A percentile compares a stretch with the other conserved stretches of the same genome.
Evolutionary conservation across 1,140 invertebrate genomes (phyloP).

Genomic region (Chrysomallon squamiferum): DNA sequence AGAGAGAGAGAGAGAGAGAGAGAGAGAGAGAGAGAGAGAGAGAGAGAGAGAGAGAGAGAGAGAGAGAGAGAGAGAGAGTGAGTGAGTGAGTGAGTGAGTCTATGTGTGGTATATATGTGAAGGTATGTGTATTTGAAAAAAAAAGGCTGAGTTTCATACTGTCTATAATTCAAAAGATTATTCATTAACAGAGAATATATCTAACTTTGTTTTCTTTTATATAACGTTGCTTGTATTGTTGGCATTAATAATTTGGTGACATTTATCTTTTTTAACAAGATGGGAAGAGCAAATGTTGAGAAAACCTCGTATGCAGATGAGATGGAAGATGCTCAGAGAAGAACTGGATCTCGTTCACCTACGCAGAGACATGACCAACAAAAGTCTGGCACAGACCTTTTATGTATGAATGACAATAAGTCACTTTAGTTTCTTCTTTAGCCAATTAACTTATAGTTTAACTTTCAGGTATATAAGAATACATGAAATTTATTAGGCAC

Average conservation of each 20-base stretch:
- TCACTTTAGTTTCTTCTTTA: no score
- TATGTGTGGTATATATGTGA: not conserved
- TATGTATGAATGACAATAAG: no score
- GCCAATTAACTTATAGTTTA: no score
- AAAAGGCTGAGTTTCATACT: no score
- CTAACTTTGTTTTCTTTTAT: not conserved
- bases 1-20: not conserved
- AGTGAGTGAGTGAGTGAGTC: not conserved
- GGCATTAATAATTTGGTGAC: not conserved
- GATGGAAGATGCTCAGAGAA: conserved; percentile 43
- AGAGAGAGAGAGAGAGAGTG: not conserved
- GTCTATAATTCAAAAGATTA: no score
- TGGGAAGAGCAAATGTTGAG: conserved; percentile 38
- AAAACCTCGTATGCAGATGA: conserved; percentile 41
- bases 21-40: not conserved
- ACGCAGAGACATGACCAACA: conserved; percentile 22
- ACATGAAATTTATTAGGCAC: no score
- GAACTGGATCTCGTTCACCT: conserved; percentile 47
- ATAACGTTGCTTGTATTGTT: not conserved
- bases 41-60: not conserved
- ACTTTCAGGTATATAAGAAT: no score
- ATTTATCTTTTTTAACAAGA: conserved; percentile 14
- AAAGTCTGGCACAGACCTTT: no score
- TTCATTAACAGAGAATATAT: no score
- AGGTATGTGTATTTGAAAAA: no score